Percentiles rank a stretch among this genome's conserved stretches.
phyloP scores from a whole-genome alignment of 2,888 invertebrate species.

The Caenorhabditis afra region DNA sequence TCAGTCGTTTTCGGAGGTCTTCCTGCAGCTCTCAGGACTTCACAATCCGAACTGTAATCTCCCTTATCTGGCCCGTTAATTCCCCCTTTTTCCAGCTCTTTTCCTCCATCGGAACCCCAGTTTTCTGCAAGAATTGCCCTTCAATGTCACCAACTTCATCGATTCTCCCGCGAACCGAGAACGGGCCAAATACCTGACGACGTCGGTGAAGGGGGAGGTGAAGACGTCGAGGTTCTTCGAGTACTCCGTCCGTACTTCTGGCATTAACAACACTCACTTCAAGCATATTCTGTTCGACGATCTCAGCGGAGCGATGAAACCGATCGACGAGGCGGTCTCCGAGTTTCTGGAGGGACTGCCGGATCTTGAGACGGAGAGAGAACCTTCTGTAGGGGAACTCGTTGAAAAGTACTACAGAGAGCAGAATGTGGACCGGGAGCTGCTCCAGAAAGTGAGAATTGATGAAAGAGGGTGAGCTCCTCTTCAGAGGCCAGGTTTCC shows the following conservation, averaged over 20 bases:
- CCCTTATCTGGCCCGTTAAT: neutral
- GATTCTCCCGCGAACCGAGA: conserved; percentile 57
- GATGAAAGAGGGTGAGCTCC: neutral
- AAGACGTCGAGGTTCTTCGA: conserved; percentile 44
- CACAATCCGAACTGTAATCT: conserved; percentile 40
- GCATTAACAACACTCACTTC: conserved; percentile 65
- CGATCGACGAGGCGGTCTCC: conserved; percentile 24
- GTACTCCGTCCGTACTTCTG: conserved; percentile 59
- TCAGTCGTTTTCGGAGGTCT: conserved; percentile 51
- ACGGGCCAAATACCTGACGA: conserved; percentile 58
- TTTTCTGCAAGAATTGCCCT: conserved; percentile 64
- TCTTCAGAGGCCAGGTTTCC: conserved; percentile 4
- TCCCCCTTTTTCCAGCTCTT: conserved; percentile 50
- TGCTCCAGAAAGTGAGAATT: conserved; percentile 22
- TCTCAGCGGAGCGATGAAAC: conserved; percentile 32
- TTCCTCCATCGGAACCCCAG: conserved; percentile 61
- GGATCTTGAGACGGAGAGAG: conserved; percentile 11
- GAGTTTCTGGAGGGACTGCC: conserved; percentile 17
- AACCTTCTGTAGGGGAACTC: conserved; percentile 8
- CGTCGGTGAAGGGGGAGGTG: conserved; percentile 50
- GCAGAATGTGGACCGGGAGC: conserved; percentile 6
- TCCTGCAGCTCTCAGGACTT: conserved; percentile 54
- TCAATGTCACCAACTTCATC: conserved; percentile 65
- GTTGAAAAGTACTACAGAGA: conserved; percentile 20
- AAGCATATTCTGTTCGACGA: conserved; percentile 62